These are phyloP conservation scores for Glaucopsyche alexis DNA, from an alignment of 2,888 invertebrate species.

Conservation along the genomic window DNA sequence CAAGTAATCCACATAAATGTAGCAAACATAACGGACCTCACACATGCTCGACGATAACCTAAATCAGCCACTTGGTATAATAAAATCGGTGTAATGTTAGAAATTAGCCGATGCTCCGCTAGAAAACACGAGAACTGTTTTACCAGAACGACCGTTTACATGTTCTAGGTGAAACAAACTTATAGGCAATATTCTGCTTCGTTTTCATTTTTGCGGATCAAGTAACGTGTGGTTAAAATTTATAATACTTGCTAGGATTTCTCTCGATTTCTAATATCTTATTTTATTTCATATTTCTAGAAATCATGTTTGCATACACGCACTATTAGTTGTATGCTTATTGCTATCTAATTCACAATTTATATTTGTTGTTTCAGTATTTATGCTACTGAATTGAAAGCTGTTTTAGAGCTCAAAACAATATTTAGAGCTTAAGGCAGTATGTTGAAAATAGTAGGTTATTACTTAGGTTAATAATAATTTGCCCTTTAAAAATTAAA, in stretches of 20 bases:
- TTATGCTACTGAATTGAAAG: slow-evolving; percentile 6
- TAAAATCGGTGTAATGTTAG: slow-evolving; percentile 30
- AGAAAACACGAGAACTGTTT: slow-evolving; percentile 72
- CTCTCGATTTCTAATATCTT: slow-evolving; percentile 26
- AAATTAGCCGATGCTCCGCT: slow-evolving; percentile 46
- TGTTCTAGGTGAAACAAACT: slow-evolving; percentile 33
- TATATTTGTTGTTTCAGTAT: neutral
- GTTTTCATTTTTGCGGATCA: slow-evolving; percentile 13
- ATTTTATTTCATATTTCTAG: slow-evolving; percentile 27
- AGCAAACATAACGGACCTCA: slow-evolving; percentile 25
- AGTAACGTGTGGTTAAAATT: slow-evolving; percentile 10
- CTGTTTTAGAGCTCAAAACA: neutral
- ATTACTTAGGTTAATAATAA: no score
- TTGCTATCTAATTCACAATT: neutral
- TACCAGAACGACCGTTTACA: slow-evolving; percentile 62
- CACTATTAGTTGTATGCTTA: slow-evolving; percentile 7
- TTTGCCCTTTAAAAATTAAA: no score
- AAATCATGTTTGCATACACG: slow-evolving; percentile 24
- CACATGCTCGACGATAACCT: slow-evolving; percentile 14
- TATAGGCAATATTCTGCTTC: slow-evolving; percentile 29
- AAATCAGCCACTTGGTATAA: slow-evolving; percentile 46
- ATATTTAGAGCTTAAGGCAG: no score
- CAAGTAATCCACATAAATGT: neutral
- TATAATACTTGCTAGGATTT: slow-evolving; percentile 18
- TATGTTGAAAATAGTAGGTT: no score